Evolutionary conservation across 2,113 vertebrate species (phyloP).

Genomic region (Siniperca chuatsi): DNA sequence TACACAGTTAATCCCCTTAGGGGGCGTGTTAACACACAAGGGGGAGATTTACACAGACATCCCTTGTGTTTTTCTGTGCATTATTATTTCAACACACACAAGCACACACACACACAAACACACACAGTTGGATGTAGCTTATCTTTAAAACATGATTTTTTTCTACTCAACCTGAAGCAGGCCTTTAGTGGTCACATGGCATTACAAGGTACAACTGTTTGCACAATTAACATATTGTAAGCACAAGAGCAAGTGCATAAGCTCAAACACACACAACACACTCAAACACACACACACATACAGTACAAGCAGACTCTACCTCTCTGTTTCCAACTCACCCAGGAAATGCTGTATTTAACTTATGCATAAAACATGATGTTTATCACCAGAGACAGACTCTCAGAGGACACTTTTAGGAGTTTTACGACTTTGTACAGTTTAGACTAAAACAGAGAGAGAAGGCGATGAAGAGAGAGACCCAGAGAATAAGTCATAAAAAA

Average conservation of each 20-base stretch:
- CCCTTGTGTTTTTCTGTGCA: slow-evolving; percentile 28
- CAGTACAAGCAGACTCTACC: neutral
- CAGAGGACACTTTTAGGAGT: slow-evolving; percentile 30
- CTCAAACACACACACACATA: neutral
- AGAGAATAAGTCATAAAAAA: neutral
- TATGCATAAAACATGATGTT: slow-evolving; percentile 63
- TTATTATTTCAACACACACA: slow-evolving; percentile 51
- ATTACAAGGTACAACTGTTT: slow-evolving; percentile 32
- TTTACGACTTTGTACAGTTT: slow-evolving; percentile 31
- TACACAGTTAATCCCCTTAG: neutral
- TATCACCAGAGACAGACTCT: slow-evolving; percentile 37
- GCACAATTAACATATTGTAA: slow-evolving; percentile 47
- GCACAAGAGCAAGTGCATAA: neutral
- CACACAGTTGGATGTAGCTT: slow-evolving; percentile 32
- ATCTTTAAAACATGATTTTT: slow-evolving; percentile 58
- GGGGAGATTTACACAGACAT: slow-evolving; percentile 27
- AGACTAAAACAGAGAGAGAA: neutral
- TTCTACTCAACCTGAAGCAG: slow-evolving; percentile 39
- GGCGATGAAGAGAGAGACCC: neutral
- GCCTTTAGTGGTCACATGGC: slow-evolving; percentile 32
- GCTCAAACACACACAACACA: neutral
- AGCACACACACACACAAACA: neutral
- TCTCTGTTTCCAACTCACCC: slow-evolving; percentile 19
- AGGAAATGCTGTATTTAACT: slow-evolving; percentile 51
- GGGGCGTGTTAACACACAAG: slow-evolving; percentile 39